Conservation (phyloP, 2,888 invertebrate genomes). For the Plagodis pulveraria region DNA sequence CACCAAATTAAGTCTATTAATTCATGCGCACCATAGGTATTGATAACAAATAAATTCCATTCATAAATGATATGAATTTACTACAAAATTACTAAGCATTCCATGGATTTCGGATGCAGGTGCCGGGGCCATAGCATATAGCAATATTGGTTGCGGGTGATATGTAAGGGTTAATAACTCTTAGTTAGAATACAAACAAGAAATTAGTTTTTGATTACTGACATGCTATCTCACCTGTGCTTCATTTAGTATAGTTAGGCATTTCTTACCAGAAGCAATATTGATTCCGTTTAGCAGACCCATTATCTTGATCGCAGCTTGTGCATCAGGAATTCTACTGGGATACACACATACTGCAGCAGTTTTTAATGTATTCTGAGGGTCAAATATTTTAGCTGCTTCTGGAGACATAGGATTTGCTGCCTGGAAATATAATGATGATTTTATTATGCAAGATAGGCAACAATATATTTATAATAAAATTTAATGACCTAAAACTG, state of each 20-base stretch:
- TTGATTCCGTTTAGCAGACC: conserved; percentile 85
- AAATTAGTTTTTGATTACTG: background rate
- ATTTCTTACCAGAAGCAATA: conserved; percentile 90
- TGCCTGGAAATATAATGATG: conserved; percentile 67
- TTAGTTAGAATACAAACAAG: too few species aligned
- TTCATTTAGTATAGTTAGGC: background rate
- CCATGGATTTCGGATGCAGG: too few species aligned
- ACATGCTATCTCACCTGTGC: background rate
- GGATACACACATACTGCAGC: conserved; percentile 99
- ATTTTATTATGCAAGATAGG: too few species aligned
- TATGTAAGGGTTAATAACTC: too few species aligned
- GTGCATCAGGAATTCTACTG: conserved; percentile 90
- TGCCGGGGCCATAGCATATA: too few species aligned
- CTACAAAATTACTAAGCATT: too few species aligned
- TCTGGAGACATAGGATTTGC: conserved; percentile 75
- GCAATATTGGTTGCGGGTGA: too few species aligned
- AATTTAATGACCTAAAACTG: background rate
- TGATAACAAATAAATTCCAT: too few species aligned
- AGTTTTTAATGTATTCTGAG: conserved; percentile 82
- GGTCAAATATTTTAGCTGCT: conserved; percentile 52
- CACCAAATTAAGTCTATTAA: too few species aligned
- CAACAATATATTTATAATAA: too few species aligned
- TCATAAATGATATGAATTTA: too few species aligned
- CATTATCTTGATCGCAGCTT: conserved; percentile 82
- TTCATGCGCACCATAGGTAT: too few species aligned